Base-by-base conservation (phyloP, 2,113 vertebrate species). In the Loxodonta africana region DNA sequence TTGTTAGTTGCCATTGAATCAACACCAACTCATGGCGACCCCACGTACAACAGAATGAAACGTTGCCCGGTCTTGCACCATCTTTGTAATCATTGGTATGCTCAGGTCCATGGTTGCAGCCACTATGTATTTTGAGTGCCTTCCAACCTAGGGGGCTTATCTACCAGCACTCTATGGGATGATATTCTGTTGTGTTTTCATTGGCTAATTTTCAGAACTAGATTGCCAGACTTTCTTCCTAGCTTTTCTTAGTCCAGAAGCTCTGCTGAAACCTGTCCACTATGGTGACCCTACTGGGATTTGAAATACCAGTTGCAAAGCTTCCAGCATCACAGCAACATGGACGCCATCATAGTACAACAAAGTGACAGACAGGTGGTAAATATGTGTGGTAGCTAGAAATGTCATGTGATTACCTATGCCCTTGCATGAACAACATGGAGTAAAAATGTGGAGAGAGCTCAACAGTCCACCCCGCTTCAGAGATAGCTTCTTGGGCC, bases 381-480 rank as follows among this genome's bases (percentile, higher is more conserved):
- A 62, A 23, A 69, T 25, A 62, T 30, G 33, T 41, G 46, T n/a
- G 37, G 26, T 51, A 33, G 9, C 21, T 37, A 44, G 30, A 94
- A 89, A 89, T 65, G 48, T 23, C n/a, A 2, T 41, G 9, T 5
- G 48, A 25, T 28, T 10, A 48, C 8, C 9, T n/a, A 17, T 84
- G 84, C 9, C 33, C 77, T 80, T 78, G 15, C 73, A 6, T 80
- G 41, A 95, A 44, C 51, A 67, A 18, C 21, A 37, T 44, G 48
- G 48, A 80, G 10, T 41, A 71, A 51, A 41, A 93, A n/a, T 74
- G 28, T 57, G 33, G 76, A 84, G 28, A 82, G 8, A 96, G 17
- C 17, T 15, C 7, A 2, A 3, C 11, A 3, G 37, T 18, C 48
- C 63, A 2, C 8, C 11, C 21, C 3, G 0, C 51, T 71, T 90